Base-by-base conservation (phyloP, 2,113 vertebrate genomes). In the Glaucidium brasilianum region DNA sequence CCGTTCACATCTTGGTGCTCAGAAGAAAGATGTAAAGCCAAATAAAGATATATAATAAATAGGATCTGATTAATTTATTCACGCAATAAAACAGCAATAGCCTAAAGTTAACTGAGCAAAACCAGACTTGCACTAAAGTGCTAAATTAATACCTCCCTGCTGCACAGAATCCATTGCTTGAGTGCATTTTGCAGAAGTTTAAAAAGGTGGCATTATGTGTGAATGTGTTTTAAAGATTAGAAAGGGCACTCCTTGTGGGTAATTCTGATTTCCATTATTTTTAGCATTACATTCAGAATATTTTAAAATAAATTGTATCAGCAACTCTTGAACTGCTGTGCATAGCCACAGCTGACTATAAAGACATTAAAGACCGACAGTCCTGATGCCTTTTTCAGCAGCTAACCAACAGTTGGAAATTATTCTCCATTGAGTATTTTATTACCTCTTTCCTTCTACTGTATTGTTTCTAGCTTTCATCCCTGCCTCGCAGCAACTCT, bases 91-190 rank as follows among this genome's bases (percentile, higher is more conserved):
- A 43, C 71, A 95, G 83, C 71, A 95, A 90, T 91, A 83, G 90
- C 47, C 69, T 80, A 45, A 96, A 97, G 95, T 97, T 96, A 97
- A 96, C 95, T 87, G 93, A 96, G 96, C 94, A 96, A 97, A 96
- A 88, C 0, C 75, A 94, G 56, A 34, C 71, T 90, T 5, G 4
- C 41, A 41, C 71, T 95, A 60, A 97, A 94, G 66, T 90, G 68
- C 76, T 92, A 68, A 97, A 96, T 96, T 91, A 96, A 97, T 95
- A 86, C 56, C n/a, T 89, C 88, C 47, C 85, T 79, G 62, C 80
- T 95, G 92, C 77, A 93, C 78, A 76, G 84, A 78, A 94, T 63
- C 79, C 67, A 25, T 86, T 83, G 96, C 94, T 88, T 0, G 1
- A 92, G 55, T 77, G 66, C 29, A 2, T 92, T 93, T 89, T 82